Evolutionary conservation across 2,113 vertebrate genomes (phyloP), one percentile per base, ranked within the genome.

Genomic region (Clarias gariepinus): DNA sequence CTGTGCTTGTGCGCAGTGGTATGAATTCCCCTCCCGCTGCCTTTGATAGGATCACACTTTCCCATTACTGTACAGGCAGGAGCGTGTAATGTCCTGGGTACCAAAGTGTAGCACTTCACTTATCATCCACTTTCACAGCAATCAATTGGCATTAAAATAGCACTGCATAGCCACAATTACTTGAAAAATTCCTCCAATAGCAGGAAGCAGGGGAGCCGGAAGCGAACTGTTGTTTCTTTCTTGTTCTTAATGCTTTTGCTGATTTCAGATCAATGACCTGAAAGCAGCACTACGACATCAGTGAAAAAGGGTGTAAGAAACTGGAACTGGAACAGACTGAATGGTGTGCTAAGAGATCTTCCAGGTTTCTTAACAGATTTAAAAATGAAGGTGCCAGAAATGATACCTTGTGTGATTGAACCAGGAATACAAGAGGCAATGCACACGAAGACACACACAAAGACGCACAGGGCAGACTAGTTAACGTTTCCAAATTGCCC

Each of bases 111-210:
- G 81, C 66, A 4, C 86, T 77, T 83, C 86, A 89, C 76, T 89
- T 89, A 88, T 89, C 66, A 83, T 79, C 80, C 84, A 89, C 89
- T 87, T 89, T 84, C 88, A 86, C 86, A 83, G 83, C 86, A 84
- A 89, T 90, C 84, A 87, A 61, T 58, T 3, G 36, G 86, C 76
- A 82, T 90, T 86, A 90, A 74, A 73, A 84, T 55, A 61, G 58
- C 68, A 73, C 78, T 57, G 81, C 87, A 85, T 57, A 64, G 81
- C 61, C 9, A 13, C 79, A 87, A 86, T 84, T 76, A 87, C 73
- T 25, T 16, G 68, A 79, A 78, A 78, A 76, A 74, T 88, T 87
- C 74, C 66, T 36, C 30, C 68, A 57, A 33, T 53, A 47, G 55
- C 36, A 66, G 47, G 15, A 68, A 71, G 41, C 64, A 47, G 52